Base-by-base conservation (phyloP, 2,113 vertebrate species). In the Pelmatolapia mariae region DNA sequence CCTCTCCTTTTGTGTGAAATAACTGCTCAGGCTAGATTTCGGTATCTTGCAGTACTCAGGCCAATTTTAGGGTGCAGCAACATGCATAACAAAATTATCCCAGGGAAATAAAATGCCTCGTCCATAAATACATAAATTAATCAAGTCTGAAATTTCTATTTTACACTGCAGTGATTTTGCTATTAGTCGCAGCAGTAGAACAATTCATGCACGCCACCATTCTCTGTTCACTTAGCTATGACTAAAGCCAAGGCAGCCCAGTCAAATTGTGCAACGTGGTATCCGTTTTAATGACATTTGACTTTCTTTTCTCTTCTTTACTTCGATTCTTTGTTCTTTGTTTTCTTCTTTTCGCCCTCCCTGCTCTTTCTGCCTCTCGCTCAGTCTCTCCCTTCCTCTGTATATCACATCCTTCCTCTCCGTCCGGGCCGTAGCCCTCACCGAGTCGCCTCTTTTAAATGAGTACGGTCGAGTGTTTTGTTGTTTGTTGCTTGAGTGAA, bases 71-170 rank as follows among this genome's bases (percentile, higher is more conserved):
- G 80, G 71, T 92, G 90, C 89, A 38, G 91, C 93, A 95, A 95
- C 88, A 88, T 38, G 87, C 86, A 86, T 91, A 93, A 94, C 91
- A 90, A 93, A 95, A 95, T 93, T 89, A 92, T 94, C 92, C 91
- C 76, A 16, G 59, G 84, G 89, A 92, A 89, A 94, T 91, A 87
- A 92, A 93, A 94, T 50, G 89, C 87, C 56, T 93, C 89, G 83
- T 93, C 91, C 94, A 95, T 96, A 95, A 96, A 96, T 96, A 93
- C 96, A 96, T 96, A 96, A 96, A 97, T 96, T 96, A 96, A 96
- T 97, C 95, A 96, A 95, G 93, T 96, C 93, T 94, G 94, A 96
- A 96, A 96, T 96, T 96, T 96, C 94, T 95, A 97, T 97, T 97
- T 97, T 97, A 97, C 96, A 97, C 95, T 91, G 94, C 94, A 92